These are phyloP conservation scores for Clusia tigrina DNA, from an alignment of 2,888 invertebrate genomes.

Conservation along the genomic window DNA sequence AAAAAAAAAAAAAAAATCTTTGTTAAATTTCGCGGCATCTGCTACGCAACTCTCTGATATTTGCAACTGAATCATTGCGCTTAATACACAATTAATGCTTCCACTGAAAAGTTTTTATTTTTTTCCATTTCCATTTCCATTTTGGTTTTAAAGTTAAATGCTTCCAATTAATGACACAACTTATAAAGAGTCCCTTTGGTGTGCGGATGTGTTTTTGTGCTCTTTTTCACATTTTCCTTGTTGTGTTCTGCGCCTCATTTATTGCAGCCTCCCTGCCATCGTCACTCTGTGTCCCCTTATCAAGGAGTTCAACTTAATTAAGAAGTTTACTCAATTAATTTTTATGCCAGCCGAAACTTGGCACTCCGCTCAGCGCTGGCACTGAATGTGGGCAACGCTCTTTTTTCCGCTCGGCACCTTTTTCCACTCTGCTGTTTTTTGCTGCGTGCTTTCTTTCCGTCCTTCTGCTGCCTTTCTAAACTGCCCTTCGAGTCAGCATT, in stretches of 20 bases:
- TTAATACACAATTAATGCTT: no score
- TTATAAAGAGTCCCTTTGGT: not conserved
- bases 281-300: not conserved
- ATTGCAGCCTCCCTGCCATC: not conserved
- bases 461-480: not conserved
- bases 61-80: no score
- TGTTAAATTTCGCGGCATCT: no score
- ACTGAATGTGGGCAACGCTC: not conserved
- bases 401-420: not conserved
- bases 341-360: not conserved
- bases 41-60: no score
- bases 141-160: no score
- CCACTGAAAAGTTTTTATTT: no score
- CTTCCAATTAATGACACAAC: not conserved
- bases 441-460: not conserved
- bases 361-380: not conserved
- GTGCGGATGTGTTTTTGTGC: not conserved
- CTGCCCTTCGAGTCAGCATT: not conserved
- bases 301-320: not conserved
- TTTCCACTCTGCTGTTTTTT: no score
- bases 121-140: no score
- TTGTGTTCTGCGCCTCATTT: not conserved
- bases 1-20: no score
- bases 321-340: slow-evolving; percentile 9
- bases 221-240: no score